Evolutionary conservation across 2,113 vertebrate genomes (phyloP).

Genomic region (Rhadina sibilatrix): DNA sequence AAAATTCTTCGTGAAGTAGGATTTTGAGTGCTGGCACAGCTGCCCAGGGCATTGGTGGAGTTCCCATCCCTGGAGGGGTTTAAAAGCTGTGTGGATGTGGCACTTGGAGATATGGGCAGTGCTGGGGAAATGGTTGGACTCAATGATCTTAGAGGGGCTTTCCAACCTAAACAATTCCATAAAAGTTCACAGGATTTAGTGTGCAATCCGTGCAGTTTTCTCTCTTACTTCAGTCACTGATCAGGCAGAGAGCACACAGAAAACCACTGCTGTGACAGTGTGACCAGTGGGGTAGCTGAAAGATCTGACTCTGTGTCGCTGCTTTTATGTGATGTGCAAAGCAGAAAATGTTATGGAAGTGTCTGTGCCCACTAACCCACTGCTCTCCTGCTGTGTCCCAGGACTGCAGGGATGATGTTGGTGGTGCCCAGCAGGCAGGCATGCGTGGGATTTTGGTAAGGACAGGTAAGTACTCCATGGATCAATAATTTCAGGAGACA

Average conservation of each 20-base stretch:
- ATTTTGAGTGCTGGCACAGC: background rate
- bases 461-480: conserved; percentile 77
- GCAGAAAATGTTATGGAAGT: background rate
- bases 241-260: background rate
- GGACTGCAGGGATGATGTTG: conserved; percentile 93
- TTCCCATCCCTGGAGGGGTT: background rate
- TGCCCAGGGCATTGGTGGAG: background rate
- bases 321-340: background rate
- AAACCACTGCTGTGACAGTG: background rate
- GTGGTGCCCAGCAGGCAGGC: conserved; percentile 86
- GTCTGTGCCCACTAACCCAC: background rate
- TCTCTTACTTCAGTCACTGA: background rate
- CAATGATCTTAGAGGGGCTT: background rate
- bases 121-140: too few relatives aligned
- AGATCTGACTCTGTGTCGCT: fast-evolving
- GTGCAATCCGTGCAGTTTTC: background rate
- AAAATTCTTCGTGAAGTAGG: background rate
- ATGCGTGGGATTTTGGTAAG: conserved; percentile 93
- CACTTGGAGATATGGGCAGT: background rate
- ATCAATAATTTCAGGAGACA: fast-evolving
- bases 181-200: background rate
- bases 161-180: background rate
- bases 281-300: fast-evolving
- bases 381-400: conserved; percentile 31
- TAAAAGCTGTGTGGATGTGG: background rate